phyloP scores from a whole-genome alignment of 2,888 invertebrate genomes.

The Xanthorhoe designata region DNA sequence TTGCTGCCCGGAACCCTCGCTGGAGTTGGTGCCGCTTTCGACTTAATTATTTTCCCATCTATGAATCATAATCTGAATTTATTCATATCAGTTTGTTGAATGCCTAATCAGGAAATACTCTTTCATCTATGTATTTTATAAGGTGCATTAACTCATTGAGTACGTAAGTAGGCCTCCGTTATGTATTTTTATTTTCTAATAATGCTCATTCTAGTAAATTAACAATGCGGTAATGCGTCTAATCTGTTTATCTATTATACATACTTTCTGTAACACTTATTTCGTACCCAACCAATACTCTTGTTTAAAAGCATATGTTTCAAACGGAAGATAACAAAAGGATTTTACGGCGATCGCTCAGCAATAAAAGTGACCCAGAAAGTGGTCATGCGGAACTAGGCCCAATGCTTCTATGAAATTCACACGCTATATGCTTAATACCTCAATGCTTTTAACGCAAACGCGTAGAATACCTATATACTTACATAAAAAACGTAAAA shows the following conservation, averaged over 20 bases:
- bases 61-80: constrained; percentile 58
- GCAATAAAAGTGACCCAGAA: constrained; percentile 36
- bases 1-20: constrained; percentile 60
- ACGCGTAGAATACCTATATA: constrained; percentile 19
- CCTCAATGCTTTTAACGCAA: constrained; percentile 24
- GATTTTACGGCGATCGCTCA: constrained; percentile 35
- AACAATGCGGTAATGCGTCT: too few relatives aligned
- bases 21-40: constrained; percentile 57
- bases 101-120: neutral
- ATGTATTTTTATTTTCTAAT: too few relatives aligned
- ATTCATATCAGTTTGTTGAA: constrained; percentile 25
- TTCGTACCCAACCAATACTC: constrained; percentile 13
- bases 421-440: constrained; percentile 22
- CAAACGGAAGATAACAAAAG: constrained; percentile 31
- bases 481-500: neutral
- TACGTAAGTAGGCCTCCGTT: neutral
- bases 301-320: constrained; percentile 32
- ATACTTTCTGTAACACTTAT: neutral
- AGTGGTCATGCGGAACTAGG: constrained; percentile 26
- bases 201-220: too few relatives aligned
- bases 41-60: constrained; percentile 69
- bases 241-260: neutral
- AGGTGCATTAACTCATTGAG: neutral
- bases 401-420: constrained; percentile 32
- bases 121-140: neutral